Evolutionary conservation across 2,888 invertebrate genomes (phyloP).

Genomic region (Chymomyza caudatula): DNA sequence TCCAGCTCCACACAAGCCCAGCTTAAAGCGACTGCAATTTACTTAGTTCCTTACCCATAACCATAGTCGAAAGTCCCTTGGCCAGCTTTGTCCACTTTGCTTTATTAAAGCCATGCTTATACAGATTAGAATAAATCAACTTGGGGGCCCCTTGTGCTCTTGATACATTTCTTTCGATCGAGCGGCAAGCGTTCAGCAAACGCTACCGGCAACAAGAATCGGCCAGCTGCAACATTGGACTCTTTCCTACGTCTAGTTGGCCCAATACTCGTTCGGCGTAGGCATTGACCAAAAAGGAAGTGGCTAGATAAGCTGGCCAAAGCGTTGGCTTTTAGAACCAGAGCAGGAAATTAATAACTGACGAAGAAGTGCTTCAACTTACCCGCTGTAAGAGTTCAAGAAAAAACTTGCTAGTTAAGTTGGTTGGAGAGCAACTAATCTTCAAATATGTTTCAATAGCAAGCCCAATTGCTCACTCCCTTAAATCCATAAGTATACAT

Average conservation of each 20-base stretch:
- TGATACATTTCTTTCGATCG: not conserved
- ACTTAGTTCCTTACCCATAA: conserved; percentile 26
- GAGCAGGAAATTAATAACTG: conserved; percentile 32
- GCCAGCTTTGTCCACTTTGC: conserved; percentile 68
- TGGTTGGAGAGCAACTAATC: too few relatives aligned
- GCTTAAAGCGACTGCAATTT: conserved; percentile 52
- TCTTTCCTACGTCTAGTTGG: conserved; percentile 7
- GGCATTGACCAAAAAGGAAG: conserved; percentile 47
- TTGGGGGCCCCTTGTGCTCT: conserved; percentile 33
- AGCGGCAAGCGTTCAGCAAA: conserved; percentile 47
- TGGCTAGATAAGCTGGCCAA: conserved; percentile 60
- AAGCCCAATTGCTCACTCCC: too few relatives aligned
- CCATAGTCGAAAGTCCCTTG: conserved; percentile 52
- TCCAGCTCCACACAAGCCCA: not conserved
- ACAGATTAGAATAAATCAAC: conserved; percentile 71
- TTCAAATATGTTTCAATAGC: too few relatives aligned
- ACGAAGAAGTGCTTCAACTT: conserved; percentile 17
- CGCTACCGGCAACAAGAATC: conserved; percentile 61
- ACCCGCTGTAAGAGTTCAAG: not conserved
- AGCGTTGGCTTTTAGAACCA: conserved; percentile 34
- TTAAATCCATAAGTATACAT: too few relatives aligned
- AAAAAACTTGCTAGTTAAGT: too few relatives aligned
- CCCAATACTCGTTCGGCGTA: conserved; percentile 42
- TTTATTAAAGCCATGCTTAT: conserved; percentile 71
- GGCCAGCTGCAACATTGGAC: conserved; percentile 38